These are phyloP conservation scores for Zosterops pallidus DNA, from an alignment of 2,113 vertebrate species.

Conservation along the genomic window DNA sequence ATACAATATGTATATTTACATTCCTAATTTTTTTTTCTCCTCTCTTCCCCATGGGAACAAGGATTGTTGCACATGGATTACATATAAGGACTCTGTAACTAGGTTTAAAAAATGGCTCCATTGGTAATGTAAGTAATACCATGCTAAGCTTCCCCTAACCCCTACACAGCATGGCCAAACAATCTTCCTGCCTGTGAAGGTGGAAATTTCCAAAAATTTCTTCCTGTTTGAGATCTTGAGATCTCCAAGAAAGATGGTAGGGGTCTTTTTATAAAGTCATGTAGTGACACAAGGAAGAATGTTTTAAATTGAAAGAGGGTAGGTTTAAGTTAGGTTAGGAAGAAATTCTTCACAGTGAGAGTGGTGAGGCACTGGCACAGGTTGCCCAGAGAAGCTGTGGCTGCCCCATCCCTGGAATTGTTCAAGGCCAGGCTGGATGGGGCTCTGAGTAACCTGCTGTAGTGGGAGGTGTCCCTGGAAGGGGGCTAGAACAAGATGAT, in stretches of 20 bases:
- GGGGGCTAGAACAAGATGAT: neutral
- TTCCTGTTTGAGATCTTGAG: neutral
- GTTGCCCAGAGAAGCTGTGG: rapidly evolving
- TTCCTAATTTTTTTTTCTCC: neutral
- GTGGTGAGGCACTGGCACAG: neutral
- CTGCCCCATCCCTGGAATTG: neutral
- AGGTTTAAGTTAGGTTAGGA: neutral
- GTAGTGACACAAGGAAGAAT: neutral
- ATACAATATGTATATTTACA: neutral
- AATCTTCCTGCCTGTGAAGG: neutral
- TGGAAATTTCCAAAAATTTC: neutral
- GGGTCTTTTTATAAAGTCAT: neutral
- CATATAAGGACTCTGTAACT: neutral
- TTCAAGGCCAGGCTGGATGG: neutral
- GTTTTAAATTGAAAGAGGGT: neutral
- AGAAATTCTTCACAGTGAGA: neutral
- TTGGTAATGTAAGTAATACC: neutral
- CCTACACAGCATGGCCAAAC: neutral
- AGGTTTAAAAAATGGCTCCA: neutral
- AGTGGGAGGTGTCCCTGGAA: neutral
- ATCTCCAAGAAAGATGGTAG: neutral
- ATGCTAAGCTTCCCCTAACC: neutral
- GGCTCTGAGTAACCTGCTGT: neutral
- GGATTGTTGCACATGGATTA: neutral
- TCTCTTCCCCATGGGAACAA: neutral